Evolutionary conservation across 2,113 vertebrate species (phyloP), one percentile per base, ranked within the genome.

Genomic region (Cyprinodon tularosa): DNA sequence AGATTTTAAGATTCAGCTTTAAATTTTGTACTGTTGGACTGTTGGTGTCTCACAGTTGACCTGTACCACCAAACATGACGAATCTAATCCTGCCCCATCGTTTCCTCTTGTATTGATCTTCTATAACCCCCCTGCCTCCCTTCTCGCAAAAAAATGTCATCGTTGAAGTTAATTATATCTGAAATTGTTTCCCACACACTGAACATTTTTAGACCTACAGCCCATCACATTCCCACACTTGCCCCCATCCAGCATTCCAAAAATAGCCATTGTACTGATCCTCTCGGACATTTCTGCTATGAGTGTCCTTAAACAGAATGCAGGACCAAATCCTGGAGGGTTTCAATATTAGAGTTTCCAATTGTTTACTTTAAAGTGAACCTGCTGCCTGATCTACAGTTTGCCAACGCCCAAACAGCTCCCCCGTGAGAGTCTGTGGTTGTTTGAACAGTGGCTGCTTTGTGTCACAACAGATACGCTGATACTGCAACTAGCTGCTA

Each of bases 381-480:
- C 62, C 62, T 37, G 17, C 47, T 72, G 47, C 22, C 75, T 84
- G 78, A 82, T 83, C 70, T 76, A 63, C 78, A 48, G 75, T 22
- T 39, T 74, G 77, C 78, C 80, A 77, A 66, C 81, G 73, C 85
- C 86, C 85, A 71, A 2, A 77, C 2, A 63, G 78, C 62, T 9
- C 53, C 82, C 80, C 82, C 74, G 76, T 72, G 78, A 78, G 72
- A 64, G 78, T 75, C 79, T 77, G 37, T 39, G 38, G 38, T 12
- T 22, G 53, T 90, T 86, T 88, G 69, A 91, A 93, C 87, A 93
- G 84, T 86, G 53, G 76, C 81, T 36, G 85, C 91, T 90, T 93
- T 93, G 91, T 93, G 83, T 83, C 48, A 4, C 76, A 29, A 82
- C 76, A 90, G 88, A 91, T 90, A 86, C 42, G 92, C 91, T 90